phyloP scores from a whole-genome alignment of 2,888 invertebrate genomes.

The Drosophila anomalipes region DNA sequence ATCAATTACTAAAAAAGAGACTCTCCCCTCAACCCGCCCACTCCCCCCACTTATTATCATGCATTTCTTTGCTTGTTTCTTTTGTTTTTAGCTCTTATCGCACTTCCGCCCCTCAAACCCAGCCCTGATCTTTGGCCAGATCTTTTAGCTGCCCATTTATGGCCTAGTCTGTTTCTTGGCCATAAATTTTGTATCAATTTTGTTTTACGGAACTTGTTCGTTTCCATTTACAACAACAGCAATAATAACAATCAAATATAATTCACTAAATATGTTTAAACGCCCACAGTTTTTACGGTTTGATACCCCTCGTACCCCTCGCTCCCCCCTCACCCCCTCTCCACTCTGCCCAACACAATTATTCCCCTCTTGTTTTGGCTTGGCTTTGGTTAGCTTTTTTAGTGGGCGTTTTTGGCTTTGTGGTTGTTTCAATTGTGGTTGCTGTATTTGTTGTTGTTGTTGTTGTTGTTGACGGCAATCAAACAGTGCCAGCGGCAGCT shows the following conservation, averaged over 20 bases:
- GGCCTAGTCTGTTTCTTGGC: background rate
- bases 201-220: slow-evolving; percentile 28
- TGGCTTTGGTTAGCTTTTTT: slow-evolving; percentile 43
- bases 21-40: background rate
- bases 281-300: slow-evolving; percentile 62
- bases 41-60: background rate
- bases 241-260: slow-evolving; percentile 70
- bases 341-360: background rate
- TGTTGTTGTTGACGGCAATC: slow-evolving; percentile 40
- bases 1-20: slow-evolving; percentile 12
- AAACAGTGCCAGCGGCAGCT: slow-evolving; percentile 29
- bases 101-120: slow-evolving; percentile 65
- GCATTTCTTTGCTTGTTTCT: slow-evolving; percentile 10
- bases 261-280: slow-evolving; percentile 77
- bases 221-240: slow-evolving; percentile 18
- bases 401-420: slow-evolving; percentile 57
- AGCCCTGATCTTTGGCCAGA: background rate
- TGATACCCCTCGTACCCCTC: background rate
- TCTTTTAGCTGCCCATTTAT: background rate
- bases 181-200: slow-evolving; percentile 40
- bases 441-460: slow-evolving; percentile 7
- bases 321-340: background rate
- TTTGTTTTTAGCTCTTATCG: slow-evolving; percentile 39
- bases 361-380: slow-evolving; percentile 15
- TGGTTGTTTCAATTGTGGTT: slow-evolving; percentile 33